Base-by-base conservation (phyloP, 2,113 vertebrate genomes). In the Cromileptes altivelis region DNA sequence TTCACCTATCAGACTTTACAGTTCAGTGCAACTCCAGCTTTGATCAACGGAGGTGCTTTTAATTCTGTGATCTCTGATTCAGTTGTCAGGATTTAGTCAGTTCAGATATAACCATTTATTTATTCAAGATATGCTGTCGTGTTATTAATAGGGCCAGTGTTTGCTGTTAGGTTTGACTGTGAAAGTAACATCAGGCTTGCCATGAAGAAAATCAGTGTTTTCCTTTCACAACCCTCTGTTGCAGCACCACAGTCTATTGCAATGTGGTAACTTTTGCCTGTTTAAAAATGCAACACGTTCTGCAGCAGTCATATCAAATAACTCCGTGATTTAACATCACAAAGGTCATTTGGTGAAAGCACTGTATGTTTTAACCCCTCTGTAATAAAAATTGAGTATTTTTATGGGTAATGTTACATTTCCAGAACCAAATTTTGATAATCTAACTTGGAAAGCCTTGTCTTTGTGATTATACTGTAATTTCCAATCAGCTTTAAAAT, bases 381-480 rank as follows among this genome's bases (percentile, higher is more conserved):
- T 57, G 10, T 74, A 25, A 57, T 60, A 1, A 4, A 21, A 52
- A 1, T 10, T 18, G 5, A 21, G 18, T 19, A 7, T 27, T 56
- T 63, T 3, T 18, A 30, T 27, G 25, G 19, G 2, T 0, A 40
- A 14, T 72, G 19, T 1, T 56, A 18, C 19, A n/a, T 72, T 70
- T 70, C 4, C 8, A 19, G 3, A 62, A 17, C 52, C 4, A 19
- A 3, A 53, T 42, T 50, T 30, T 45, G 1, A 67, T 69, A 2
- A 49, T 75, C 64, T 30, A 1, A 47, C 57, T 30, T 37, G n/a
- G 7, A 60, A 50, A 65, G 21, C 47, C 6, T 2, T 45, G 42
- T 56, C 23, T 18, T 47, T n/a, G 11, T 80, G 19, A 25, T 75
- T 12, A 53, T 68, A 60, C 30, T 90, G 84, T 87, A 75, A 65